These are phyloP conservation scores for Simalia tracyae DNA, from an alignment of 2,797 vertebrate species.

Conservation along the genomic window DNA sequence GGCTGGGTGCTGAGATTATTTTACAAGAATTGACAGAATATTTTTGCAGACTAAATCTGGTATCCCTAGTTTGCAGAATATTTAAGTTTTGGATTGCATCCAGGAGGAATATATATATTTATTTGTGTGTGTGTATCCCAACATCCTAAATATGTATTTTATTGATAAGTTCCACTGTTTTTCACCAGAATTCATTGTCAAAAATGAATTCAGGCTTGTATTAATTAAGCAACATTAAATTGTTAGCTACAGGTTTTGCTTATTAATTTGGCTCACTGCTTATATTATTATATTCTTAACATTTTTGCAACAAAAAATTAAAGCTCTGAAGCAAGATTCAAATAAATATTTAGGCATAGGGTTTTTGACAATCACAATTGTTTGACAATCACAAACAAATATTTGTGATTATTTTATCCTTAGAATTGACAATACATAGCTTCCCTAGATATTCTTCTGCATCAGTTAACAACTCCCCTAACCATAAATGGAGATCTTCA, in stretches of 20 bases:
- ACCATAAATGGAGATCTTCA: background rate
- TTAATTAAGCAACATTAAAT: background rate
- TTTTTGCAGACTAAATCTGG: background rate
- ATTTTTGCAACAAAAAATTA: constrained; percentile 5
- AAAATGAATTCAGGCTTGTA: background rate
- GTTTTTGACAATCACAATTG: constrained; percentile 11
- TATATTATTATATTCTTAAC: background rate
- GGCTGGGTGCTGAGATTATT: background rate
- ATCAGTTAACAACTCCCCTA: background rate
- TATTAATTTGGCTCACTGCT: background rate
- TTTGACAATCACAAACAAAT: background rate
- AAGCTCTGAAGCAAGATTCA: constrained; percentile 10
- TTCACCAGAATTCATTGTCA: background rate
- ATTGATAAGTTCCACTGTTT: background rate
- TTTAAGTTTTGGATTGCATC: background rate
- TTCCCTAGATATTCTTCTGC: constrained; percentile 27
- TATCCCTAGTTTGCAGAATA: background rate
- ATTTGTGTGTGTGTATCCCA: no score
- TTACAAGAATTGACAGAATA: background rate
- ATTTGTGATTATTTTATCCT: constrained; percentile 5
- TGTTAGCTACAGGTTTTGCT: background rate
- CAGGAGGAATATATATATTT: no score
- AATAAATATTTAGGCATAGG: background rate
- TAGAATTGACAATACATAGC: constrained; percentile 31
- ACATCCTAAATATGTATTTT: background rate